Evolutionary conservation across 37 sponge, comb jelly and placozoan species (phyloP), one percentile per base, ranked within the genome.

Genomic region (Agelas oroides): DNA sequence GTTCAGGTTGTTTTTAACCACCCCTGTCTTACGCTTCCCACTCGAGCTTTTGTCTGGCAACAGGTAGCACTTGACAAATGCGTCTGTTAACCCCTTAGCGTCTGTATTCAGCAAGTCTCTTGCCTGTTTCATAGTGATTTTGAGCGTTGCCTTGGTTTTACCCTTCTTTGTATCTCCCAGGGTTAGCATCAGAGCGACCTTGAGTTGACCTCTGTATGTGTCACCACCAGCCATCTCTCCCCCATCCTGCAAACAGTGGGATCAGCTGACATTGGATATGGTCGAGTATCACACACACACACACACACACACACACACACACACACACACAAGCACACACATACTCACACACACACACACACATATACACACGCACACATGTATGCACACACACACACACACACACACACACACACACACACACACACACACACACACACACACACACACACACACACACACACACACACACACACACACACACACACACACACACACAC

Each of bases 11-110:
- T 81, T 85, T 77, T 81, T 80, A 18, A 90, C 46, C 28, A 80
- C 70, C 18, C 39, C 57, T 16, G 85, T 79, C 72, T 90, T 90
- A 52, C 86, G 60, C 85, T 90, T 90, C 32, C 91, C 82, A 34
- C 41, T 75, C 25, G 69, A n/a, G 17, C 53, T 38, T 54, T 53
- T 57, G 60, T 84, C 80, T 5, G 91, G 91, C 19, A 90, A 36
- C 57, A 90, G 64, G 57, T 85, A 85, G 68, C 70, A 73, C 55
- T 86, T 78, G 36, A 78, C 80, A 0, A 72, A 23, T 0, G 73
- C 40, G 36, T 73, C 65, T 5, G 87, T 70, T 1, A 24, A 1
- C 23, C 40, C 70, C 13, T 5, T 34, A 28, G 27, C 16, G 0
- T 70, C 62, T 65, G 63, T 52, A 15, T 8, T 6, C 14, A 79